Evolutionary conservation across 2,113 vertebrate genomes (phyloP), one percentile per base, ranked within the genome.

Genomic region (Taurulus bubalis): DNA sequence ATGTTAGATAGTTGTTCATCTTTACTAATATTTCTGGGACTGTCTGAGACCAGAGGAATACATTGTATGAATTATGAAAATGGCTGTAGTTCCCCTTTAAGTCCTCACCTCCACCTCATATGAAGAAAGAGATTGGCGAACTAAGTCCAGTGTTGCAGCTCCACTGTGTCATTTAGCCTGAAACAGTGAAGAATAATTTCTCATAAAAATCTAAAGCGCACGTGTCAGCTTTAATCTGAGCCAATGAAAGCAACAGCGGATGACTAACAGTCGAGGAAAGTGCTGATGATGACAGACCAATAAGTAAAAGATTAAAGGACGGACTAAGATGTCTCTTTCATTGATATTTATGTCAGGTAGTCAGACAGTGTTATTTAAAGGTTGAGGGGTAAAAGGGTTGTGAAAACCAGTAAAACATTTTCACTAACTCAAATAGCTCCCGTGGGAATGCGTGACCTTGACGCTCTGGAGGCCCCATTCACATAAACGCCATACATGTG

Each of bases 211-310:
- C 30, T 58, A 45, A 75, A 67, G 62, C 11, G 36, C 14, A 56
- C 68, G 75, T 80, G 66, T 49, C 66, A 22, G 60, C 28, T 71
- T 71, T 47, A 58, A 51, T 53, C 36, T 0, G 28, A 24, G 80
- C 84, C 80, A 85, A 63, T 12, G 56, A 75, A 83, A 85, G 71
- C 71, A 80, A 15, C 4, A 53, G 28, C 20, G 51, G 63, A 78
- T 58, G 53, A 83, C 36, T 22, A 60, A 82, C 56, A 75, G 72
- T 60, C 10, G 0, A 0, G 47, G 45, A 64, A 69, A 76, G 75
- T n/a, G 34, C 55, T 36, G 72, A 85, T 62, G 65, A 77, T 62
- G 82, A 81, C n/a, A 55, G 66, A 49, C 0, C 49, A 40, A 65
- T 45, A 34, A 64, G 42, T 69, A 38, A 47, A 63, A 64, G 69